These are phyloP conservation scores for Formicarius rufipectus DNA, from an alignment of 2,113 vertebrate genomes.

Conservation along the genomic window DNA sequence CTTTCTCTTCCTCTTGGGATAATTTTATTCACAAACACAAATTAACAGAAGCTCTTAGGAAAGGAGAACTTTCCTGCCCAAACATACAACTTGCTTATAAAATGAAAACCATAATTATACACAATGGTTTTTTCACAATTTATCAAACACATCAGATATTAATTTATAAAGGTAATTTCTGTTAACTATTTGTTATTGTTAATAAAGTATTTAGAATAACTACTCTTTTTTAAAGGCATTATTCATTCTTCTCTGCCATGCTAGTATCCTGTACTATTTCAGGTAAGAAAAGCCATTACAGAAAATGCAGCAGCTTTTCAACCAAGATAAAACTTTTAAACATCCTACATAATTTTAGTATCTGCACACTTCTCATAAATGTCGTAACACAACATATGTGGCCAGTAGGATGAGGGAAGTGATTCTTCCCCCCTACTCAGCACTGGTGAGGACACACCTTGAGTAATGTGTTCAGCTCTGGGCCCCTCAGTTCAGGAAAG, in stretches of 20 bases:
- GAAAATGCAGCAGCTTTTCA: constrained; percentile 31
- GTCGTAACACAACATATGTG: neutral
- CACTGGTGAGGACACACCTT: too few relatives aligned
- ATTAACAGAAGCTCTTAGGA: neutral
- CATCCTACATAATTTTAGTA: neutral
- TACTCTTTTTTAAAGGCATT: neutral
- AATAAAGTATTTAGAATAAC: neutral
- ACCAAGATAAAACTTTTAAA: neutral
- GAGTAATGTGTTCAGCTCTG: too few relatives aligned
- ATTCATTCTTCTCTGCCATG: neutral
- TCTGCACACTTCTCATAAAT: neutral
- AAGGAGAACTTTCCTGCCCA: neutral
- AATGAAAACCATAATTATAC: neutral
- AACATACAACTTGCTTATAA: neutral
- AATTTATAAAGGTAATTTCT: neutral
- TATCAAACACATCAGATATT: neutral
- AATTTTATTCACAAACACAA: neutral
- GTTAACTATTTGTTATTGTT: neutral
- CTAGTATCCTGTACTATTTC: neutral
- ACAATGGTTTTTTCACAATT: neutral
- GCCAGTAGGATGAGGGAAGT: too few relatives aligned
- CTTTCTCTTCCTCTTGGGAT: neutral
- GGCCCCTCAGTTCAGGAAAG: too few relatives aligned
- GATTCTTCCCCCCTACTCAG: too few relatives aligned
- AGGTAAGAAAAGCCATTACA: constrained; percentile 30